phyloP scores from a whole-genome alignment of 2,113 vertebrate species.

The Chloroceryle aenea region DNA sequence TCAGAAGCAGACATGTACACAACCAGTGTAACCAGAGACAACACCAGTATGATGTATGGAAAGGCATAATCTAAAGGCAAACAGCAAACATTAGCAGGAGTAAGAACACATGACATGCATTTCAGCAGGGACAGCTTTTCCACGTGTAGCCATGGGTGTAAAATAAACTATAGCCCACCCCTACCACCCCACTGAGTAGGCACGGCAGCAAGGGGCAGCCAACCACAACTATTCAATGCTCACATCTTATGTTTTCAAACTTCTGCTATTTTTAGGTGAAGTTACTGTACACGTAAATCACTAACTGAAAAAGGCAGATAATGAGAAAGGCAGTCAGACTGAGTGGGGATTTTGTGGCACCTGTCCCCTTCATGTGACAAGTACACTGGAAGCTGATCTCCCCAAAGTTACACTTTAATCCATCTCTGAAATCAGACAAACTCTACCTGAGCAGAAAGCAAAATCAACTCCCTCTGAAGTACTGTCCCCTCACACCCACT shows the following conservation, averaged over 20 bases:
- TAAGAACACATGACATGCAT: not conserved
- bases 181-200: not conserved
- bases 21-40: constrained; percentile 93
- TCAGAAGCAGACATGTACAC: constrained; percentile 98
- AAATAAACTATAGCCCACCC: not conserved
- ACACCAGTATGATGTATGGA: constrained; percentile 93
- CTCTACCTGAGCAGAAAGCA: not conserved
- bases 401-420: not conserved
- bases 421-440: not conserved
- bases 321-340: not conserved
- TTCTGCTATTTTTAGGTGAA: not conserved
- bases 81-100: not conserved
- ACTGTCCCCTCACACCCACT: not conserved
- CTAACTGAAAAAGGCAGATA: not conserved
- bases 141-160: not conserved
- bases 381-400: not conserved
- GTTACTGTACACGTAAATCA: not conserved
- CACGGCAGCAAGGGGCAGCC: not conserved
- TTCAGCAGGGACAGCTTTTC: not conserved
- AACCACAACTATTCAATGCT: not conserved
- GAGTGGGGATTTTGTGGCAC: not conserved
- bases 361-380: not conserved
- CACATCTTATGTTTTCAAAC: not conserved
- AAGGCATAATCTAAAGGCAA: constrained; percentile 92
- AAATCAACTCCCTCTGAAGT: not conserved